These are phyloP conservation scores for Apostichopus leukothele DNA, from an alignment of 53 echinoderm and acorn worm genomes.

Conservation along the genomic window DNA sequence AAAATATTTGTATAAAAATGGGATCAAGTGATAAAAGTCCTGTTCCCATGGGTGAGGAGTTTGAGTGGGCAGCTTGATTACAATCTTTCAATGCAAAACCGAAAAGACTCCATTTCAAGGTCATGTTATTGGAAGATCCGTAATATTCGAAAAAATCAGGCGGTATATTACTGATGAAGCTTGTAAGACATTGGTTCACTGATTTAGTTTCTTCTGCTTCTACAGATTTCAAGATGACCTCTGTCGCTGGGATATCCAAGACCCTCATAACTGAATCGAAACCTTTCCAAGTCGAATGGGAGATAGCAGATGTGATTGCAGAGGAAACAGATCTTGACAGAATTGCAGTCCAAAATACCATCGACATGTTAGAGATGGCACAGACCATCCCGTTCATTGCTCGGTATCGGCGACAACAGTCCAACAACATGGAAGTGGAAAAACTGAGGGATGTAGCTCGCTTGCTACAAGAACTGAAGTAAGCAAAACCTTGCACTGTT, in stretches of 20 bases:
- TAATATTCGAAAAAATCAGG: no score
- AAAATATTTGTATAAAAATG: no score
- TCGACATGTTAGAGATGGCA: slow-evolving; percentile 69
- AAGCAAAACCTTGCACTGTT: neutral
- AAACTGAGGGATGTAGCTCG: slow-evolving; percentile 72
- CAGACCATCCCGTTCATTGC: slow-evolving; percentile 90
- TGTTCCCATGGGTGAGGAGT: no score
- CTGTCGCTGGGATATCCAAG: neutral
- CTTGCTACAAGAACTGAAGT: slow-evolving; percentile 75
- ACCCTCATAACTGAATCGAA: neutral
- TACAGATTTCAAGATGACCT: neutral
- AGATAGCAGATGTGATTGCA: slow-evolving; percentile 25
- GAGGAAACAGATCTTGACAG: slow-evolving; percentile 9
- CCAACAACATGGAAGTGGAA: slow-evolving; percentile 78
- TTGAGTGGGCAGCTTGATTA: no score
- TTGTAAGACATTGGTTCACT: no score
- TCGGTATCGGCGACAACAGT: slow-evolving; percentile 81
- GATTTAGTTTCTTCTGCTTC: no score
- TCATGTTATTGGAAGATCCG: no score
- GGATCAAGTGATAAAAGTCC: no score
- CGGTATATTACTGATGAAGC: no score
- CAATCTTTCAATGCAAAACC: no score
- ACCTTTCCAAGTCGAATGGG: neutral
- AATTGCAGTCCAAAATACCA: slow-evolving; percentile 56
- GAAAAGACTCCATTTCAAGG: no score